A percentile compares a stretch with the other conserved stretches of the same genome.
phyloP scores from a whole-genome alignment of 2,113 vertebrate genomes.

The Tetrao urogallus region DNA sequence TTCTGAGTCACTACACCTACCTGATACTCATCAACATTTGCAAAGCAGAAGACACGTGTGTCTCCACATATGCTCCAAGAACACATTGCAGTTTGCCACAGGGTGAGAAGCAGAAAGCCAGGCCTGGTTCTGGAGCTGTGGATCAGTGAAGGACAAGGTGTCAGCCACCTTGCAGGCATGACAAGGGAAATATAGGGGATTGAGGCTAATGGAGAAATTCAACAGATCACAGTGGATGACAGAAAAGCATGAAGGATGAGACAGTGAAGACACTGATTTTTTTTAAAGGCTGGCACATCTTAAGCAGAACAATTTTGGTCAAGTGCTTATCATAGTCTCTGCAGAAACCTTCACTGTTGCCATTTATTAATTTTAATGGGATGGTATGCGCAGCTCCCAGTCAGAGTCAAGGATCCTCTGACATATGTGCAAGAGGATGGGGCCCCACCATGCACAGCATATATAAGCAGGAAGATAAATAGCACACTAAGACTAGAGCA shows the following conservation, averaged over 20 bases:
- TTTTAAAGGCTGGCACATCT: slow-evolving; percentile 10
- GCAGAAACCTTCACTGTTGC: slow-evolving; percentile 8
- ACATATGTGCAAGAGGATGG: neutral
- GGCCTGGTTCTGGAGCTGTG: neutral
- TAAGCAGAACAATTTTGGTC: neutral
- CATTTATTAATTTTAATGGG: slow-evolving; percentile 47
- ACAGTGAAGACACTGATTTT: neutral
- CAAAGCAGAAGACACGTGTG: neutral
- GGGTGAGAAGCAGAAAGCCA: neutral
- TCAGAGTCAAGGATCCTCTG: neutral
- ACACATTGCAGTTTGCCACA: accelerated
- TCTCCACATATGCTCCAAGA: neutral
- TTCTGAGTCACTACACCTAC: slow-evolving; percentile 12
- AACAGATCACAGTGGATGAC: neutral
- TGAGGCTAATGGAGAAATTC: neutral
- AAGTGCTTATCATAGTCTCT: slow-evolving; percentile 20
- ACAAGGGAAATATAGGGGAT: neutral
- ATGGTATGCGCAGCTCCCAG: neutral
- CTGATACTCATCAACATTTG: neutral
- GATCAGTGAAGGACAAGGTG: slow-evolving; percentile 16
- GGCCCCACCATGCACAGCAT: neutral
- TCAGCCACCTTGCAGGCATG: neutral
- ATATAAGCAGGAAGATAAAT: no score
- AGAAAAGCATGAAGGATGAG: neutral
- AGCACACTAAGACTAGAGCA: no score